Evolutionary conservation across 2,888 invertebrate species (phyloP).

Genomic region (Tubulanus polymorphus): DNA sequence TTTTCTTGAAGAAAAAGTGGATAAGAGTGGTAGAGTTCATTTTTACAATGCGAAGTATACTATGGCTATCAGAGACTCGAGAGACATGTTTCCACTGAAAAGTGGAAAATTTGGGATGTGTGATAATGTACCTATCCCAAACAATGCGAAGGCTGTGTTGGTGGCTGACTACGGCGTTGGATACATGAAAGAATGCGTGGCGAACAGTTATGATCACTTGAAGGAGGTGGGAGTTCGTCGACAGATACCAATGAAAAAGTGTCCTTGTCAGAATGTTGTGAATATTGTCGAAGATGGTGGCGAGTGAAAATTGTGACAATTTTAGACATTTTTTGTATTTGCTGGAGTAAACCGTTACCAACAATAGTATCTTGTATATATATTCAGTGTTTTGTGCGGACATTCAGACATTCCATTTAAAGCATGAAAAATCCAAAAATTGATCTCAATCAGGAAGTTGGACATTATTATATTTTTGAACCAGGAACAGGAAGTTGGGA

Average conservation of each 20-base stretch:
- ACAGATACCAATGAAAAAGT: not conserved
- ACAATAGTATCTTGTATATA: not conserved
- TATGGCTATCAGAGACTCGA: not conserved
- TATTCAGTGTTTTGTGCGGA: not conserved
- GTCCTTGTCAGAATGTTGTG: not conserved
- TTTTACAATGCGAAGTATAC: not conserved
- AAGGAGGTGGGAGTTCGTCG: not conserved
- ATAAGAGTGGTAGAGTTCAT: not conserved
- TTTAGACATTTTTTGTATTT: not conserved
- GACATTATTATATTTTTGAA: not conserved
- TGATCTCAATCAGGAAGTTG: not conserved
- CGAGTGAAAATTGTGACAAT: not conserved
- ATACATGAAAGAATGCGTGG: not conserved
- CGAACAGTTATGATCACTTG: not conserved
- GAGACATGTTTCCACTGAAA: not conserved
- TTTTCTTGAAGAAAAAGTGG: not conserved
- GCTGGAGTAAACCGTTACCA: not conserved
- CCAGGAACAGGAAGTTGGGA: not conserved
- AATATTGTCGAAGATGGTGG: not conserved
- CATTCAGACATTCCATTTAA: not conserved
- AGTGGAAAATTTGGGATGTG: not conserved
- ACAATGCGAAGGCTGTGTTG: not conserved
- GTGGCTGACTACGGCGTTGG: not conserved
- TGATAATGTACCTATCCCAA: not conserved
- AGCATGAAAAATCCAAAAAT: not conserved